These are phyloP conservation scores for Neoniphon sammara DNA, from an alignment of 2,797 vertebrate genomes.

Conservation along the genomic window DNA sequence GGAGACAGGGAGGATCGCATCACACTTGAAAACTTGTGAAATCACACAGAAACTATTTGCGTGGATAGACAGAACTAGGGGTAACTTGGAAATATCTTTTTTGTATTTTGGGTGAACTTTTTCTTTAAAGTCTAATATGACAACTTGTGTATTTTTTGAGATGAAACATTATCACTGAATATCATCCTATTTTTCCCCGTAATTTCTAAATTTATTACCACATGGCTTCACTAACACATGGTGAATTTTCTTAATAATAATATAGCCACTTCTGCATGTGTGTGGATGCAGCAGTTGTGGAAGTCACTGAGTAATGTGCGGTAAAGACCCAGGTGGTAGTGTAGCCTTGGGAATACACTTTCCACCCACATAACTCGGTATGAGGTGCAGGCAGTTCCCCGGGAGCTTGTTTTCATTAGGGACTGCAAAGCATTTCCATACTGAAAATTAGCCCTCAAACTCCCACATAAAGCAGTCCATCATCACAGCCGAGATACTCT, in stretches of 20 bases:
- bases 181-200: background rate
- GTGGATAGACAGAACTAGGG: too few species aligned
- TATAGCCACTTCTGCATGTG: background rate
- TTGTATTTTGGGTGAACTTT: too few species aligned
- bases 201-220: background rate
- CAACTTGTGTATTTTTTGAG: background rate
- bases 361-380: constrained; percentile 14
- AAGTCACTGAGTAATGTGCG: constrained; percentile 28
- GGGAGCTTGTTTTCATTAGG: constrained; percentile 16
- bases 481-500: constrained; percentile 4
- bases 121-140: background rate
- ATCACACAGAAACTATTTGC: too few species aligned
- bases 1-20: too few species aligned
- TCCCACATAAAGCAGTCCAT: background rate
- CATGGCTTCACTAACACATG: background rate
- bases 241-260: constrained; percentile 2
- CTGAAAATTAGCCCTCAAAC: constrained; percentile 18
- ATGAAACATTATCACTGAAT: background rate
- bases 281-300: constrained; percentile 13
- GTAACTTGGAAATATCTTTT: too few species aligned
- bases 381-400: constrained; percentile 1
- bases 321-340: constrained; percentile 40
- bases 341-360: constrained; percentile 17
- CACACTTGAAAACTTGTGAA: too few species aligned
- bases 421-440: constrained; percentile 24